Evolutionary conservation across 2,113 vertebrate species (phyloP), one percentile per base, ranked within the genome.

Genomic region (Ciconia maguari): DNA sequence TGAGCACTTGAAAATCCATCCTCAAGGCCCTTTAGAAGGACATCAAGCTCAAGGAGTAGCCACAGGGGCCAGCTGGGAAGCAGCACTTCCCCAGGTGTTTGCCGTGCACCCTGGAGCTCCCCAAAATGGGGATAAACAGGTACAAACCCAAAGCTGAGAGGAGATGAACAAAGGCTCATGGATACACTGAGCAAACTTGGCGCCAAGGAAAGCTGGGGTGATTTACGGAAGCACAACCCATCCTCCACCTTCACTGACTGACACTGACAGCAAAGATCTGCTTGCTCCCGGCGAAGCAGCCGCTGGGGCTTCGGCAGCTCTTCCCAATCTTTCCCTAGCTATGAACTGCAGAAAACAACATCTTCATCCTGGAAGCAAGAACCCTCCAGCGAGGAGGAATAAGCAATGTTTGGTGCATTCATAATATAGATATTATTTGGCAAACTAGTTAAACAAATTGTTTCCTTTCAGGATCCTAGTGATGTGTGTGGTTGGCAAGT

Each of bases 391-490:
- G 6, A 87, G 70, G 46, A 91, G 60, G 48, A 89, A 62, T 13
- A 85, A 94, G 66, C 57, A 44, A n/a, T 4, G 74, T 85, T 94
- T 74, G 62, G 66, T 95, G 82, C 96, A 70, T 70, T 93, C 93
- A 66, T 86, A 95, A 97, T 93, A 96, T 30, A 97, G 95, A 95
- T 97, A 95, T 97, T 95, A 96, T 91, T 77, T 97, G 94, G 96
- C 95, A 96, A 94, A 91, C 62, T 54, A 88, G 95, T 96, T 78
- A 93, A 96, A 96, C 91, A 94, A 95, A 95, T 96, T 75, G 91
- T 95, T 96, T 95, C 88, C 71, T 96, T 86, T 86, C 66, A 88
- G 91, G 79, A 89, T 95, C 82, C 71, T 74, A 51, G 71, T 86
- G 82, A 55, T 75, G 55, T 48, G 66, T 41, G 93, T 65, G 79